Base-by-base conservation (phyloP, 2,888 invertebrate species). In the Scaptomyza tumidula region DNA sequence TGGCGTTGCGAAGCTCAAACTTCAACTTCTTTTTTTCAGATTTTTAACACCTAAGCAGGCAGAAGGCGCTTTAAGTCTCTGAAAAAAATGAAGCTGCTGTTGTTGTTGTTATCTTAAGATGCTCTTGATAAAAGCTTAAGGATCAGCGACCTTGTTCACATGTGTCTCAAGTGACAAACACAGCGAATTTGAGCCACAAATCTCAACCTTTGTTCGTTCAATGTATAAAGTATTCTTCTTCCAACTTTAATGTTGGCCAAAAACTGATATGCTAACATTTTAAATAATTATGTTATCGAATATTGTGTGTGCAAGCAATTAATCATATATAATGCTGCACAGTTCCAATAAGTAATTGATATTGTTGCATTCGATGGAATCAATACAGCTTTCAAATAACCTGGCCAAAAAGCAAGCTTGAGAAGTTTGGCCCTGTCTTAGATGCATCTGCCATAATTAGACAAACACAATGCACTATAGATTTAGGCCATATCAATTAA, bases 381-480 rank as follows among this genome's bases (percentile, higher is more conserved):
- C 19, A 19, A 19, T 24, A 3, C 1, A 24, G 24, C 24, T 24
- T 2, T 3, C 29, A 56, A 68, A 62, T 48, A 48, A n/a, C 31
- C 10, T 11, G 2, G 35, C 0, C 35, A 35, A 10, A 35, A 44
- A 49, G 24, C 35, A 19, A 45, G 10, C 27, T 39, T 14, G 11
- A 37, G 24, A 37, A 39, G 24, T 63, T 41, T 10, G 3, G 2
- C n/a, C 6, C 6, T 59, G n/a, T 33, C 43, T 16, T 67, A 54
- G 59, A 66, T 53, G 68, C 70, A 60, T 37, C 65, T 68, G 76
- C 59, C 78, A 79, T 83, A 83, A 83, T 79, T 79, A 75, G 80
- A 64, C 52, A 60, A 58, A 49, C 57, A 62, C 59, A 76, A 62
- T 70, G 63, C 75, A 69, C 48, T 52, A 14, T 48, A 44, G 46